phyloP scores from a whole-genome alignment of 2,888 invertebrate genomes.

The Schrankia costaestrigalis region DNA sequence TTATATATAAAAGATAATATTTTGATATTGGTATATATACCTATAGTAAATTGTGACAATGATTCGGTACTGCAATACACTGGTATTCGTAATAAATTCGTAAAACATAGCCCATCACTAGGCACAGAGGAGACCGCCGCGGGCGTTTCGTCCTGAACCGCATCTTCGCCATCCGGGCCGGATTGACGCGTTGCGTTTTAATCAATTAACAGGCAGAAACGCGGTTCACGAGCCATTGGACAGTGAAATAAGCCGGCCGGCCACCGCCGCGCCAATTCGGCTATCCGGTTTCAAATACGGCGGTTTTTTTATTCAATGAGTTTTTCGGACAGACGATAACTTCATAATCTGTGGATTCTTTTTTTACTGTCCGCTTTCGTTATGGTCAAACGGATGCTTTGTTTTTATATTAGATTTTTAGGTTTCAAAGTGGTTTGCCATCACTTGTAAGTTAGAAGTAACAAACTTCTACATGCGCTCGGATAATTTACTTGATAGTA shows the following conservation, averaged over 20 bases:
- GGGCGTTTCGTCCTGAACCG: conserved; percentile 36
- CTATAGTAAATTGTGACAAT: too few relatives aligned
- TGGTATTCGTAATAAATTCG: too few relatives aligned
- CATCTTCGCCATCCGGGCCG: conserved; percentile 48
- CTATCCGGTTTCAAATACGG: conserved; percentile 64
- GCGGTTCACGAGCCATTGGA: conserved; percentile 67
- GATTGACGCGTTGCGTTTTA: conserved; percentile 78
- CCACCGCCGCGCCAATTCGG: conserved; percentile 62
- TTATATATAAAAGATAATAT: too few relatives aligned
- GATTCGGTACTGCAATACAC: too few relatives aligned
- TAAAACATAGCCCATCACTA: conserved; percentile 22
- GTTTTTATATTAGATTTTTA: conserved; percentile 31
- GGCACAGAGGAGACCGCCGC: conserved; percentile 36
- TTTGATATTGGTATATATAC: too few relatives aligned
- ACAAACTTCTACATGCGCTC: too few relatives aligned
- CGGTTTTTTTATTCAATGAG: conserved; percentile 42
- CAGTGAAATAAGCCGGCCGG: conserved; percentile 73
- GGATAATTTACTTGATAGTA: too few relatives aligned
- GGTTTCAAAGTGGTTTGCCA: conserved; percentile 6
- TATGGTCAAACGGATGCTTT: conserved; percentile 32
- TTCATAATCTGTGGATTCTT: conserved; percentile 55
- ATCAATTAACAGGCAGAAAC: conserved; percentile 73
- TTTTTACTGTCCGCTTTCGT: conserved; percentile 28
- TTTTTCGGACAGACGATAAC: conserved; percentile 43
- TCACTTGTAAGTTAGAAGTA: neutral